phyloP scores from a whole-genome alignment of 2,797 vertebrate genomes.

The Cyprinella venusta region DNA sequence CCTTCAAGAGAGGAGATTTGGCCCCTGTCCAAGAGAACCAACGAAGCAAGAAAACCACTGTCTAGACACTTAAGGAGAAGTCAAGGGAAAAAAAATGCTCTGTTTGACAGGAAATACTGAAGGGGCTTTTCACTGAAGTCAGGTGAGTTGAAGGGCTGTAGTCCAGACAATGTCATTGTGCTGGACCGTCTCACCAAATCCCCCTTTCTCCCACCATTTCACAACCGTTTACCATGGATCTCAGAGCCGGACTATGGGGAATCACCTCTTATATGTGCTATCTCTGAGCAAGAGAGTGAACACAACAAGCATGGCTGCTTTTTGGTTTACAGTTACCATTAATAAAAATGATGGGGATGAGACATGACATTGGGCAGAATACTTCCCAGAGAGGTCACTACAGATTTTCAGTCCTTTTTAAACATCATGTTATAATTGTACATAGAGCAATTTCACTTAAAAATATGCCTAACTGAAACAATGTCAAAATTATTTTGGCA shows the following conservation, averaged over 20 bases:
- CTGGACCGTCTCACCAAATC: slow-evolving; percentile 76
- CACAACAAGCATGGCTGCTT: slow-evolving; percentile 49
- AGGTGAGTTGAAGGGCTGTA: slow-evolving; percentile 72
- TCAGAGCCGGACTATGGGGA: slow-evolving; percentile 62
- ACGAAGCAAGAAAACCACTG: slow-evolving; percentile 83
- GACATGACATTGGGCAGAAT: slow-evolving; percentile 54
- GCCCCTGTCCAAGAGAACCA: slow-evolving; percentile 84
- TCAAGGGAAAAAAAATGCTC: slow-evolving; percentile 80
- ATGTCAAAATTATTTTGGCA: not conserved
- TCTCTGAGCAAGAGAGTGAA: slow-evolving; percentile 56
- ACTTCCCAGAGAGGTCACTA: slow-evolving; percentile 33
- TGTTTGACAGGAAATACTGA: slow-evolving; percentile 84
- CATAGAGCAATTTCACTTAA: not conserved
- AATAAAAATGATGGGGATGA: slow-evolving; percentile 49
- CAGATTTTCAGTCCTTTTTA: not conserved
- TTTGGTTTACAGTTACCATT: slow-evolving; percentile 42
- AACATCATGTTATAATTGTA: not conserved
- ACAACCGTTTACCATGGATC: slow-evolving; percentile 72
- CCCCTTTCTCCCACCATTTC: slow-evolving; percentile 73
- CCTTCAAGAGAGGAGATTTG: slow-evolving; percentile 83
- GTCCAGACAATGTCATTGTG: slow-evolving; percentile 81
- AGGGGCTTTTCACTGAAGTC: slow-evolving; percentile 76
- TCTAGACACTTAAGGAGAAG: slow-evolving; percentile 85
- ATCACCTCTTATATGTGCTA: slow-evolving; percentile 55
- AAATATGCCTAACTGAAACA: not conserved